Evolutionary conservation across 2,113 vertebrate genomes (phyloP).

Genomic region (Diglossa brunneiventris): DNA sequence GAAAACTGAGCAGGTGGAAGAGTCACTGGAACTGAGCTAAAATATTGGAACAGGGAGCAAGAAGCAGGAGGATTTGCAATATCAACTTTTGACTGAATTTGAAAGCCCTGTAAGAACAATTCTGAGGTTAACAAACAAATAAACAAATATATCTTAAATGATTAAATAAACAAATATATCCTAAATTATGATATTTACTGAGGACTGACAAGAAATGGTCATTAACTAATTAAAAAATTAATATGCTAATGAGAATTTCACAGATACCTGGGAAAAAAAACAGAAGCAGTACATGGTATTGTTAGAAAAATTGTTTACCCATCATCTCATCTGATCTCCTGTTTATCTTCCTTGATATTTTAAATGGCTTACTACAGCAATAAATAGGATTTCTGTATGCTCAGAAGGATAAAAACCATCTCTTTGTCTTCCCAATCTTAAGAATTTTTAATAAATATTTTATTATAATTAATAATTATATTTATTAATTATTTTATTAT

Average conservation of each 20-base stretch:
- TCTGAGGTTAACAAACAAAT: background rate
- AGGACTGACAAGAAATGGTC: background rate
- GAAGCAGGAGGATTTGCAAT: background rate
- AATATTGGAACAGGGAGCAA: background rate
- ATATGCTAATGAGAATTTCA: background rate
- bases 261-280: background rate
- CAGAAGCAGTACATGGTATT: fast-evolving
- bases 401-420: background rate
- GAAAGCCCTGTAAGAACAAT: background rate
- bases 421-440: background rate
- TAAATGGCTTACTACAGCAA: background rate
- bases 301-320: background rate
- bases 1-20: background rate
- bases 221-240: background rate
- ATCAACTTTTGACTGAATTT: background rate
- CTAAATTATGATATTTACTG: background rate
- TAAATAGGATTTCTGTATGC: background rate
- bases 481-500: no score
- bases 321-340: background rate
- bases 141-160: background rate
- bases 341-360: background rate
- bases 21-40: background rate
- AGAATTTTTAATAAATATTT: no score
- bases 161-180: background rate
- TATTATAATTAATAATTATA: no score